Evolutionary conservation across 2,888 invertebrate species (phyloP), one percentile per base, ranked within the genome.

Genomic region (Masnerella sp.): DNA sequence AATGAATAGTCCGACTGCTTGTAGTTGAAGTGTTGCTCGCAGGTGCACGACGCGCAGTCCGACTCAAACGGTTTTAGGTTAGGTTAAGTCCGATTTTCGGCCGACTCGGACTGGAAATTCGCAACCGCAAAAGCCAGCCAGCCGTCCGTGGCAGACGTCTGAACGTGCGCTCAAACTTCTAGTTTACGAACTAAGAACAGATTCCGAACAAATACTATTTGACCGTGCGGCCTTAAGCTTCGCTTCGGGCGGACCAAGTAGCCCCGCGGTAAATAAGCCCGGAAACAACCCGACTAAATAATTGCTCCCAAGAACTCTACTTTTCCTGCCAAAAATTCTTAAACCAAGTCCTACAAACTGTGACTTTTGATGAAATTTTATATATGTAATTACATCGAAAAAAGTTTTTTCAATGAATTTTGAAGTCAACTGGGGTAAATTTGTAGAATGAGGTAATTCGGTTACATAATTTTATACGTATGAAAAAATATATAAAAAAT

Each of bases 111-210:
- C 70, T 64, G 45, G 54, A 62, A 74, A 75, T 62, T 67, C 64
- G 62, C 54, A 71, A 71, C 75, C 71, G 68, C 75, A 71, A 68
- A 67, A 75, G 70, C 71, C 68, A 64, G 40, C 61, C 45, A 67
- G 62, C 67, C 62, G 64, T 67, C 62, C 62, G 40, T 47, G 40
- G 68, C 71, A 75, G 70, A 71, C 67, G 62, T 71, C 52, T 52
- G 64, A 45, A 65, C 45, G 52, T 71, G 52, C 61, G 58, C 34
- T 58, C 42, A 47, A 58, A 71, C 71, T 75, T 62, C 51, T 30
- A 75, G 71, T 67, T 68, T 58, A 61, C 70, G 56, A 71, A 75
- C 70, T 75, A 62, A 71, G 67, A 71, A 71, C 74, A 68, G 71
- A 75, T 71, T 62, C 47, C 67, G 47, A 68, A 75, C 71, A 75